These are phyloP conservation scores for Ligdia adustata DNA, from an alignment of 2,888 invertebrate species.

Conservation along the genomic window DNA sequence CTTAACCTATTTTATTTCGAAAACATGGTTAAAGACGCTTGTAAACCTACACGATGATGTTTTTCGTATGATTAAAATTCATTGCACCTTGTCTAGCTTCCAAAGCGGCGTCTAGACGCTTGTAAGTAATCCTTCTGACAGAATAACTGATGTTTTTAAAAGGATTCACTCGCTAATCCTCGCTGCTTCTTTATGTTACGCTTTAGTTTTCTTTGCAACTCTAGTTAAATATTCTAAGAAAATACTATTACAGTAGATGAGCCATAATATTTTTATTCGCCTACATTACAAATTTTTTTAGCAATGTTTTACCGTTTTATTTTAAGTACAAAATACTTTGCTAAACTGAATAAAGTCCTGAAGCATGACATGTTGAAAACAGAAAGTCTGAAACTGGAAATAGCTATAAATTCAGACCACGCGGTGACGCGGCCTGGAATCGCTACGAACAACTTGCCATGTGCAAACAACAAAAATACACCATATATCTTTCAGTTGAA, in stretches of 20 bases:
- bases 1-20: conserved; percentile 6
- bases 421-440: conserved; percentile 75
- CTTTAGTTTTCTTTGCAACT: conserved; percentile 6
- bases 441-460: conserved; percentile 62
- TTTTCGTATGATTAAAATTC: conserved; percentile 10
- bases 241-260: too few relatives aligned
- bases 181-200: conserved; percentile 19
- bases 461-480: conserved; percentile 73
- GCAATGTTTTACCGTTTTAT: too few relatives aligned
- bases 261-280: too few relatives aligned
- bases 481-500: conserved; percentile 73
- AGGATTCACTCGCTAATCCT: conserved; percentile 28
- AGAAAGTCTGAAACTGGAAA: conserved; percentile 69
- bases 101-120: conserved; percentile 24
- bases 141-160: conserved; percentile 32
- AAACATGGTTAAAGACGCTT: not conserved
- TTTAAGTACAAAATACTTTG: too few relatives aligned
- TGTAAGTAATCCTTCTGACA: conserved; percentile 29
- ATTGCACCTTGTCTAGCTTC: conserved; percentile 13
- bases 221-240: not conserved
- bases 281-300: too few relatives aligned
- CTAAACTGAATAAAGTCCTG: conserved; percentile 46
- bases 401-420: conserved; percentile 74
- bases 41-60: not conserved
- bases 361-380: conserved; percentile 67